phyloP scores from a whole-genome alignment of 53 echinoderm and acorn worm species.

The Holothuria leucospilota region DNA sequence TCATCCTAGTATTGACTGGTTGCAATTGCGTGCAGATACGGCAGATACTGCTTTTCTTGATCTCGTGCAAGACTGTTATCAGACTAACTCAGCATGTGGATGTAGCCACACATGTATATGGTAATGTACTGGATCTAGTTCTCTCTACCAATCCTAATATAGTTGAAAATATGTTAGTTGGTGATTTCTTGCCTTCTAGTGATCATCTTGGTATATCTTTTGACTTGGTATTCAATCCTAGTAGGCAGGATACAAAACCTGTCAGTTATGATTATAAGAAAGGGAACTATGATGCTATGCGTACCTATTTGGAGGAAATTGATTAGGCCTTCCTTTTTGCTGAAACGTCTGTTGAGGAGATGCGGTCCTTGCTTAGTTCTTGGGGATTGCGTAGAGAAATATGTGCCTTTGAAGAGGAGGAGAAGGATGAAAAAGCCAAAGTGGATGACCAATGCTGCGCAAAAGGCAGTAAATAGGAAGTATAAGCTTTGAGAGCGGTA shows the following conservation, averaged over 20 bases:
- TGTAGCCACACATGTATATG: no score
- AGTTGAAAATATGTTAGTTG: no score
- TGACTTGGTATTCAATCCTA: background rate
- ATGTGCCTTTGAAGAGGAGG: conserved; percentile 19
- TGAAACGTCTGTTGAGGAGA: background rate
- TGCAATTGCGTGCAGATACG: no score
- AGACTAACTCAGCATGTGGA: no score
- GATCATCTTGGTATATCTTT: no score
- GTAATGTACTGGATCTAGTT: no score
- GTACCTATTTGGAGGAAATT: background rate
- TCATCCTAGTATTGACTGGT: no score
- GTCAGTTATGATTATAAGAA: conserved; percentile 4
- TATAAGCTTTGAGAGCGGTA: background rate
- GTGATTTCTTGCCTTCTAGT: no score
- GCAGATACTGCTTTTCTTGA: no score
- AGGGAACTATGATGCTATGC: background rate
- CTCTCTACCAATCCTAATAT: no score
- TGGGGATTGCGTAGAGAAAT: background rate
- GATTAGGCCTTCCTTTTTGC: background rate
- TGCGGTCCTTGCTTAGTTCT: conserved; percentile 1
- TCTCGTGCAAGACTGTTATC: no score
- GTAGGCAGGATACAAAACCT: background rate
- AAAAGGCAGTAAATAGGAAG: background rate
- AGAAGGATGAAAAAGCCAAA: background rate
- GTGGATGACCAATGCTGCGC: conserved; percentile 1